phyloP scores from a whole-genome alignment of 2,888 invertebrate genomes.

The Caenorhabditis becei region DNA sequence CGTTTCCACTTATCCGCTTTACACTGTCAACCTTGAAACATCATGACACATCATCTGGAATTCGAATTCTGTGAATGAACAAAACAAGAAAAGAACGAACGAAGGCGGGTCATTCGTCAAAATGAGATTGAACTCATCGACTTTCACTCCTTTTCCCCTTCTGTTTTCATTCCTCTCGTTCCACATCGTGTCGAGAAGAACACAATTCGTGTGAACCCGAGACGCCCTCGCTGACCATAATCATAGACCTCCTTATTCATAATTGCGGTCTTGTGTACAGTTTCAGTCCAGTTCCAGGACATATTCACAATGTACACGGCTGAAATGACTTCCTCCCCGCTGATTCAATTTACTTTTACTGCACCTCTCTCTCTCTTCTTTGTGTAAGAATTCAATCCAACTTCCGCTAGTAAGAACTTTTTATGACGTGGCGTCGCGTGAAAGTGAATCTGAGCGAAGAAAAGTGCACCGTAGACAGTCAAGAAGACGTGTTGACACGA shows the following conservation, averaged over 20 bases:
- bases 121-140: constrained; percentile 13
- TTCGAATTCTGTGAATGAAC: neutral
- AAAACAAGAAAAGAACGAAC: neutral
- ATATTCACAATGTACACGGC: neutral
- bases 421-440: neutral
- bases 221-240: constrained; percentile 3
- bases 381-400: neutral
- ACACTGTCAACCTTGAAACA: constrained; percentile 23
- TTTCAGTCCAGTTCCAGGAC: constrained; percentile 7
- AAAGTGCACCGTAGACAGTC: neutral
- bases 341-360: constrained; percentile 12
- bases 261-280: constrained; percentile 12
- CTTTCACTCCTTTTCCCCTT: neutral
- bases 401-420: neutral
- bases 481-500: neutral
- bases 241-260: constrained; percentile 1
- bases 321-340: neutral
- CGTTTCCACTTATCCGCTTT: constrained; percentile 26
- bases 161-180: too few relatives aligned
- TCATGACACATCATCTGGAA: constrained; percentile 42
- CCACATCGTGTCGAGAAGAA: constrained; percentile 11
- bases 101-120: constrained; percentile 8
- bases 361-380: neutral
- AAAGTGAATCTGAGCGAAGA: neutral
- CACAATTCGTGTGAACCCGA: neutral